A percentile compares a stretch with the other conserved stretches of the same genome.
Conservation (phyloP, 2,113 vertebrate species). For the Calyptomena viridis region DNA sequence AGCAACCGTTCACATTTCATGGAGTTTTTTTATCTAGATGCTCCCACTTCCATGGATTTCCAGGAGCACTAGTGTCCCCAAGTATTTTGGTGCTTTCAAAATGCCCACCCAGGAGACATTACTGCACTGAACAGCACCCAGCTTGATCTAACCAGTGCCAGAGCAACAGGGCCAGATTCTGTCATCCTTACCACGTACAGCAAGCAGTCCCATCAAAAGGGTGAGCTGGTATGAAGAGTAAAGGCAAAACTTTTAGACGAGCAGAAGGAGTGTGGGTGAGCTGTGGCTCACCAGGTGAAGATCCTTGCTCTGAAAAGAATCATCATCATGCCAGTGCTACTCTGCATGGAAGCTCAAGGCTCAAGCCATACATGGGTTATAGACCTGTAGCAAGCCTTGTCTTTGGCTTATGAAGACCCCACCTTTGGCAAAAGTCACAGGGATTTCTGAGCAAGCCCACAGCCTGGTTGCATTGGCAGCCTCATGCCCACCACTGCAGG, state of each 20-base stretch:
- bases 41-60: background rate
- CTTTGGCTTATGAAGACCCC: background rate
- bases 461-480: background rate
- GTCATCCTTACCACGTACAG: fast-evolving
- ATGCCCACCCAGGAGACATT: background rate
- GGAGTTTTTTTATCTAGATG: background rate
- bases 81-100: background rate
- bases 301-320: background rate
- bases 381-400: background rate
- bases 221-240: background rate
- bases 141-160: background rate
- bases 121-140: background rate
- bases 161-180: background rate
- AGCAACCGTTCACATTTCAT: background rate
- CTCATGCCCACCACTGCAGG: background rate
- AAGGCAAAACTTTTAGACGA: fast-evolving
- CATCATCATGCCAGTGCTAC: background rate
- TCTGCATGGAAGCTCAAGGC: background rate
- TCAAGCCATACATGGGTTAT: fast-evolving
- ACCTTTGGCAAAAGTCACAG: background rate
- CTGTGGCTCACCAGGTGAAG: background rate
- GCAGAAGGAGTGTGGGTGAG: background rate
- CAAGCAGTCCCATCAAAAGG: background rate
- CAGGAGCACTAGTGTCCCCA: background rate
- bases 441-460: background rate